A percentile compares a stretch with the other conserved stretches of the same genome.
Evolutionary conservation across 37 sponge, comb jelly and placozoan genomes (phyloP).

Genomic region (Oopsacas minuta): DNA sequence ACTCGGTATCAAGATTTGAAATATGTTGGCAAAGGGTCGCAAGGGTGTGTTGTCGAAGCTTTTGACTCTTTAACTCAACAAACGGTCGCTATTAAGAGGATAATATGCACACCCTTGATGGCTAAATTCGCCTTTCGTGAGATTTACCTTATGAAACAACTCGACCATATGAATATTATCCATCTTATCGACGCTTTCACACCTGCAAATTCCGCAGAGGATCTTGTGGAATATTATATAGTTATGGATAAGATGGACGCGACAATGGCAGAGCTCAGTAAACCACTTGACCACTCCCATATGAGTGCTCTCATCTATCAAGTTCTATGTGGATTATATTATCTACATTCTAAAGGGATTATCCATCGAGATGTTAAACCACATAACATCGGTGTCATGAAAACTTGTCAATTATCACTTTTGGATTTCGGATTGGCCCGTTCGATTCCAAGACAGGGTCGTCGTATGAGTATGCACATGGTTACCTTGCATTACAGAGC

Average conservation of each 20-base stretch:
- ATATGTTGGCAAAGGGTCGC: not conserved
- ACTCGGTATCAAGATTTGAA: not conserved
- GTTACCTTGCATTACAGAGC: slow-evolving; percentile 10
- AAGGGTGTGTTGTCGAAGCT: not conserved
- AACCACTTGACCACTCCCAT: not conserved
- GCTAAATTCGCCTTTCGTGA: slow-evolving; percentile 5
- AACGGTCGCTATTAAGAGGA: not conserved
- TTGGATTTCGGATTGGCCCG: slow-evolving; percentile 1
- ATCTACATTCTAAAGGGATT: slow-evolving; percentile 7
- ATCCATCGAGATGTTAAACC: not conserved
- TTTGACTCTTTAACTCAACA: not conserved
- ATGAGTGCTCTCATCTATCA: not conserved
- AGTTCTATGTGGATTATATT: not conserved
- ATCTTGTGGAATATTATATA: not conserved
- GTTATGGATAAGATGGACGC: not conserved
- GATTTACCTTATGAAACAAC: not conserved
- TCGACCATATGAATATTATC: not conserved
- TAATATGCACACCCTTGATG: not conserved
- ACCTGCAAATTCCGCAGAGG: not conserved
- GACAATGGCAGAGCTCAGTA: not conserved
- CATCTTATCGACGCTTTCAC: not conserved
- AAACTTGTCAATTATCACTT: not conserved
- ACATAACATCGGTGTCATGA: not conserved
- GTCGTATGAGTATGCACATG: slow-evolving; percentile 9
- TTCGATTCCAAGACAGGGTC: not conserved